Percentiles rank a stretch among this genome's conserved stretches.
phyloP scores from a whole-genome alignment of 1,140 invertebrate genomes.

The Philaenus spumarius region DNA sequence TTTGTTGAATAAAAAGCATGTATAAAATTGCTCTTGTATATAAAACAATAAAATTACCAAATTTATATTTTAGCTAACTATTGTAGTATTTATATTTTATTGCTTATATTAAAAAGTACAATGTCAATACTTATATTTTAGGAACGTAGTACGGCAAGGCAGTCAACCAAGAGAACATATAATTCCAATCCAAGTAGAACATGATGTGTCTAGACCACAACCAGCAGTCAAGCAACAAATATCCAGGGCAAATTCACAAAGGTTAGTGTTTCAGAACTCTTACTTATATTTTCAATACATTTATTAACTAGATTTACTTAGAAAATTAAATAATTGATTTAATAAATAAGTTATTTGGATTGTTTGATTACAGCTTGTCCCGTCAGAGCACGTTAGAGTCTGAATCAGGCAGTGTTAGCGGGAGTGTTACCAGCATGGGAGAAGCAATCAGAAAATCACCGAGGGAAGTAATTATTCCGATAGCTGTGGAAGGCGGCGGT shows the following conservation, averaged over 20 bases:
- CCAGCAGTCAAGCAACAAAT: constrained; percentile 12
- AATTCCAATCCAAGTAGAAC: constrained; percentile 47
- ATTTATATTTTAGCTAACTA: no score
- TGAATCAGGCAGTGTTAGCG: constrained; percentile 46
- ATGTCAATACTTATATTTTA: no score
- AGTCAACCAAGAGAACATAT: constrained; percentile 39
- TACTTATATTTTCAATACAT: no score
- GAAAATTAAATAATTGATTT: no score
- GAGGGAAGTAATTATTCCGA: constrained; percentile 85
- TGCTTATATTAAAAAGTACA: no score
- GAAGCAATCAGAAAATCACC: constrained; percentile 81
- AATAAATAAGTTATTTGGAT: no score
- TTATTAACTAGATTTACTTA: no score
- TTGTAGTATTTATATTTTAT: no score
- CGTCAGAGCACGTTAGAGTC: constrained; percentile 62
- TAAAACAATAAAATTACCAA: no score
- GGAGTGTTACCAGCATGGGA: constrained; percentile 38
- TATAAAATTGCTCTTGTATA: no score
- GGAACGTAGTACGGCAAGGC: background rate
- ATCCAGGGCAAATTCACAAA: constrained; percentile 20
- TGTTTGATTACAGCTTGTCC: constrained; percentile 41
- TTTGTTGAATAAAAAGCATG: no score
- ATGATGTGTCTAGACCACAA: constrained; percentile 35
- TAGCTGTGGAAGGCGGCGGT: constrained; percentile 80
- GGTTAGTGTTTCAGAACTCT: constrained; percentile 7